phyloP scores from a whole-genome alignment of 1,140 invertebrate genomes.

The Liolophura sinensis region DNA sequence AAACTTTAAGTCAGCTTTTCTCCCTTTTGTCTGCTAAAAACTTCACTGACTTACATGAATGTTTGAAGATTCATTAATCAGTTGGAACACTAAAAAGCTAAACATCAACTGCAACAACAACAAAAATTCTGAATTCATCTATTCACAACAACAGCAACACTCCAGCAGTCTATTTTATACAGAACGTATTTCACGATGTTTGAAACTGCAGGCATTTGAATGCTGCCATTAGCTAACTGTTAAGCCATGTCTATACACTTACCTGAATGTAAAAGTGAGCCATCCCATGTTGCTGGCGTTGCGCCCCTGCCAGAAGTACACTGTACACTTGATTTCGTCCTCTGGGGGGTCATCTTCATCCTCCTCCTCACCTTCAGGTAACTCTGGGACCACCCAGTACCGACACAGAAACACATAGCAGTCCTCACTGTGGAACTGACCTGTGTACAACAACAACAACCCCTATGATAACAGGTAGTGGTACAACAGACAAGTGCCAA shows the following conservation, averaged over 20 bases:
- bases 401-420: constrained; percentile 98
- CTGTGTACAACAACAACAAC: constrained; percentile 41
- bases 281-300: constrained; percentile 99
- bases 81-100: no score
- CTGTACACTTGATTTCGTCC: constrained; percentile 93
- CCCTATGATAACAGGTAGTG: not conserved
- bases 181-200: no score
- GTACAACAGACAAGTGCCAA: not conserved
- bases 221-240: no score
- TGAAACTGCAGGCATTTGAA: no score
- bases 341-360: constrained; percentile 66
- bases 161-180: no score
- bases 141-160: no score
- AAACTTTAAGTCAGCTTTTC: no score
- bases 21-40: no score
- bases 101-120: no score
- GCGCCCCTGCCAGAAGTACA: constrained; percentile 99
- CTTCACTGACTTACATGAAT: no score
- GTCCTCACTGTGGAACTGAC: constrained; percentile 89
- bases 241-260: not conserved
- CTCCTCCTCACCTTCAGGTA: constrained; percentile 60
- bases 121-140: no score
- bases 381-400: constrained; percentile 79
- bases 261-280: constrained; percentile 97
- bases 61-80: no score